phyloP scores from a whole-genome alignment of 1,140 invertebrate species.

The Vanessa atalanta region DNA sequence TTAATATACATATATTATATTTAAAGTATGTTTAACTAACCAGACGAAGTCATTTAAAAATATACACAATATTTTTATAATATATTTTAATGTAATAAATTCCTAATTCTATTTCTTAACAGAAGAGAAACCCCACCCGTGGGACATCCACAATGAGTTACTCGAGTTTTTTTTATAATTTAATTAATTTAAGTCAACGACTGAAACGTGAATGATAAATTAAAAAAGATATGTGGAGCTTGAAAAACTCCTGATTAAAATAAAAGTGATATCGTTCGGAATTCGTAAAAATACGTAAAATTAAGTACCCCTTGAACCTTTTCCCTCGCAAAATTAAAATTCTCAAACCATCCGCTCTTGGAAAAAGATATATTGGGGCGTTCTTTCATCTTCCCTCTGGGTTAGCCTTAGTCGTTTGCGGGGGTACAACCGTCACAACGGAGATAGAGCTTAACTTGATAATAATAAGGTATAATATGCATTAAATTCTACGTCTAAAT shows the following conservation, averaged over 20 bases:
- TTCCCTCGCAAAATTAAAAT: slow-evolving; percentile 76
- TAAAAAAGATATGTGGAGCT: slow-evolving; percentile 12
- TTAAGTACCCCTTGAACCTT: slow-evolving; percentile 53
- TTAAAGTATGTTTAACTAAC: too few relatives aligned
- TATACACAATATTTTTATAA: too few relatives aligned
- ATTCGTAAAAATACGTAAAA: slow-evolving; percentile 41
- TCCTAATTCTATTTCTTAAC: too few relatives aligned
- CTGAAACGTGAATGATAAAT: slow-evolving; percentile 6
- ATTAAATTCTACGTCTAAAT: slow-evolving; percentile 9
- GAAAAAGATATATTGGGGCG: slow-evolving; percentile 78
- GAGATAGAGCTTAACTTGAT: not conserved
- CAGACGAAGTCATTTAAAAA: too few relatives aligned
- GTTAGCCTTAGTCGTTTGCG: slow-evolving; percentile 75
- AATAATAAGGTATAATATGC: slow-evolving; percentile 16
- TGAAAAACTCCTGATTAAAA: slow-evolving; percentile 23
- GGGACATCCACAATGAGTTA: too few relatives aligned
- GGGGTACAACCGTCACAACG: slow-evolving; percentile 32
- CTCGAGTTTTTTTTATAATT: too few relatives aligned
- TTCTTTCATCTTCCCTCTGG: slow-evolving; percentile 76
- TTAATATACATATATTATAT: too few relatives aligned
- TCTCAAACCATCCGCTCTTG: slow-evolving; percentile 76
- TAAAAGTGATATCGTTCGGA: slow-evolving; percentile 32
- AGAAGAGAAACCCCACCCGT: too few relatives aligned
- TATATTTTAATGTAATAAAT: too few relatives aligned
- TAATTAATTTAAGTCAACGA: not conserved